Percentiles rank a stretch among this genome's conserved stretches.
These are phyloP conservation scores for Stenichneumon culpator DNA, from an alignment of 2,888 invertebrate genomes.

Conservation along the genomic window DNA sequence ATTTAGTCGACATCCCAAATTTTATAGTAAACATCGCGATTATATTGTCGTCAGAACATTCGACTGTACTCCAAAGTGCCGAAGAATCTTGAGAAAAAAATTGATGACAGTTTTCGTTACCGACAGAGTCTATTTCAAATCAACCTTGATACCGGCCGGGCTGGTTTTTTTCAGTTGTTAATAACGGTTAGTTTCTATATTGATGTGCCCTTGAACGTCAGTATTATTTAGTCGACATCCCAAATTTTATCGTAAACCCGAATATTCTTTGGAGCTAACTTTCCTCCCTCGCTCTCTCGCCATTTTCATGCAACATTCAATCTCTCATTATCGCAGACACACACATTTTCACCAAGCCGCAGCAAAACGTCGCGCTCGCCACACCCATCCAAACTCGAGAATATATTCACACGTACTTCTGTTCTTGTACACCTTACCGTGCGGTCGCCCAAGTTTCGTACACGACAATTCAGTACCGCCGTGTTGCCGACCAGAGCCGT, in stretches of 20 bases:
- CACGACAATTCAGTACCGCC: slow-evolving; percentile 91
- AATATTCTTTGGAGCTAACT: not conserved
- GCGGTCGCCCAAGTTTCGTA: slow-evolving; percentile 91
- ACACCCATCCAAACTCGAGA: slow-evolving; percentile 19
- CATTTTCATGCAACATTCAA: slow-evolving; percentile 11
- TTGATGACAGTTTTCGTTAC: no score
- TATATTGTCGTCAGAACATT: no score
- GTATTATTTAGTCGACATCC: not conserved
- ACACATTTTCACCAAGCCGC: not conserved
- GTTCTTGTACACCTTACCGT: slow-evolving; percentile 87
- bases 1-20: no score
- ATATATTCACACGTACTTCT: not conserved
- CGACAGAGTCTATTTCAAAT: no score
- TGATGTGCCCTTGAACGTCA: not conserved
- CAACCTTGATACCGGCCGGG: no score
- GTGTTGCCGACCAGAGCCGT: slow-evolving; percentile 93
- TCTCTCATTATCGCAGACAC: slow-evolving; percentile 13
- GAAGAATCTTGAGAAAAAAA: no score
- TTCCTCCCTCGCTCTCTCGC: slow-evolving; percentile 19
- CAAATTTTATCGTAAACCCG: not conserved
- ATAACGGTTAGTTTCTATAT: not conserved
- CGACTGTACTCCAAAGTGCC: no score
- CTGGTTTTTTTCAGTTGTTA: no score
- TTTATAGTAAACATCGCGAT: no score
- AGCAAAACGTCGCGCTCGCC: slow-evolving; percentile 20